Percentiles rank a stretch among this genome's conserved stretches.
Evolutionary conservation across 2,888 invertebrate species (phyloP).

Genomic region (Limnephilus lunatus): DNA sequence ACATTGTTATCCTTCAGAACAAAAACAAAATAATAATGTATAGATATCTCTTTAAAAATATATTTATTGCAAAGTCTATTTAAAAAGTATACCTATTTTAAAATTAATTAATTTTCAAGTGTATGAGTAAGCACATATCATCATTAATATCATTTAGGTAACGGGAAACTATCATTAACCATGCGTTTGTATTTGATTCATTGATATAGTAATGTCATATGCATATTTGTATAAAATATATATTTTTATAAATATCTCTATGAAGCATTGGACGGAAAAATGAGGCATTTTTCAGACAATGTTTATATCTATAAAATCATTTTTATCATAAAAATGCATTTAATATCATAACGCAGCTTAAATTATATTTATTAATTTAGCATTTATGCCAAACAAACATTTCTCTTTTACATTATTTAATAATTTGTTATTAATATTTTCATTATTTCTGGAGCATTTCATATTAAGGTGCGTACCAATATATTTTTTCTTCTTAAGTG

Average conservation of each 20-base stretch:
- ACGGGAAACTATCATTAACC: not conserved
- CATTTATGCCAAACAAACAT: not conserved
- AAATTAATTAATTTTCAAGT: not conserved
- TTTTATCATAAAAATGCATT: not conserved
- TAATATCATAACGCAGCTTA: not conserved
- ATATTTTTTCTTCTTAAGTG: not conserved
- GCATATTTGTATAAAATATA: not conserved
- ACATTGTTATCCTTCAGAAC: not conserved
- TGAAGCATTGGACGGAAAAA: not conserved
- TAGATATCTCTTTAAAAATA: not conserved
- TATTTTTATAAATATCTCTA: not conserved
- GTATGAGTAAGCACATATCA: not conserved
- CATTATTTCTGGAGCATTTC: not conserved
- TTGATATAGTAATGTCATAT: not conserved
- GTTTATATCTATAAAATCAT: not conserved
- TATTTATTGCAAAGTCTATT: too few species aligned
- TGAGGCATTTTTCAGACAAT: not conserved
- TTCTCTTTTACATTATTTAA: not conserved
- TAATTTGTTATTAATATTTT: not conserved
- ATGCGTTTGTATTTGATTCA: not conserved
- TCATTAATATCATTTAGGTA: not conserved
- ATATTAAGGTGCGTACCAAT: not conserved
- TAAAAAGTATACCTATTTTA: not conserved
- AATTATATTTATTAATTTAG: not conserved
- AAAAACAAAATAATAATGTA: not conserved